A percentile compares a stretch with the other conserved stretches of the same genome.
Conservation (phyloP, 2,888 invertebrate species). For the Taphrorychus bicolor region DNA sequence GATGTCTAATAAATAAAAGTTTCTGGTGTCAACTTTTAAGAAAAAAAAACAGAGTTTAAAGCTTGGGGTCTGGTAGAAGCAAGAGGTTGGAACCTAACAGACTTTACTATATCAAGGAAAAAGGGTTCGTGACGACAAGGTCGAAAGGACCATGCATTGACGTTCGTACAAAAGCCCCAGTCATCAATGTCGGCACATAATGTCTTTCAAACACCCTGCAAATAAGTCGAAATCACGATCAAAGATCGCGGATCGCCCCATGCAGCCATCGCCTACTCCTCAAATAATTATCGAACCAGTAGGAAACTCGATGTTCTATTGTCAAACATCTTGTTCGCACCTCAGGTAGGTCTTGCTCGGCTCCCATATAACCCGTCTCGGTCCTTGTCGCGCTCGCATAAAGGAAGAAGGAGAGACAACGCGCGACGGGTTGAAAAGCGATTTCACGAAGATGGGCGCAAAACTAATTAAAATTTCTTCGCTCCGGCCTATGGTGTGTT, state of each 20-base stretch:
- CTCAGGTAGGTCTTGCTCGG: constrained; percentile 46
- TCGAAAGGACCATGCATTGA: no score
- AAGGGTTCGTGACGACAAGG: no score
- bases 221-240: constrained; percentile 9
- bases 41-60: no score
- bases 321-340: constrained; percentile 49
- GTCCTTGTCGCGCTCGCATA: background rate
- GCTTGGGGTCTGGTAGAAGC: no score
- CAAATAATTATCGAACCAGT: constrained; percentile 48
- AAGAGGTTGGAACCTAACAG: no score
- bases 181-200: background rate
- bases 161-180: background rate
- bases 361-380: constrained; percentile 26
- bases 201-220: background rate
- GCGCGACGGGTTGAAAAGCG: constrained; percentile 13
- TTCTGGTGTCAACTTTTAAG: no score
- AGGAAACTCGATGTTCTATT: constrained; percentile 50
- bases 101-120: no score
- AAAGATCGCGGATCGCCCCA: constrained; percentile 21
- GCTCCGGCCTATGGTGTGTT: constrained; percentile 32
- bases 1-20: no score
- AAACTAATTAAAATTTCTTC: constrained; percentile 41
- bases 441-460: constrained; percentile 25
- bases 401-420: constrained; percentile 1
- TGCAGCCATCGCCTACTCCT: constrained; percentile 24